Evolutionary conservation across 2,113 vertebrate genomes (phyloP).

Genomic region (Caracal caracal): DNA sequence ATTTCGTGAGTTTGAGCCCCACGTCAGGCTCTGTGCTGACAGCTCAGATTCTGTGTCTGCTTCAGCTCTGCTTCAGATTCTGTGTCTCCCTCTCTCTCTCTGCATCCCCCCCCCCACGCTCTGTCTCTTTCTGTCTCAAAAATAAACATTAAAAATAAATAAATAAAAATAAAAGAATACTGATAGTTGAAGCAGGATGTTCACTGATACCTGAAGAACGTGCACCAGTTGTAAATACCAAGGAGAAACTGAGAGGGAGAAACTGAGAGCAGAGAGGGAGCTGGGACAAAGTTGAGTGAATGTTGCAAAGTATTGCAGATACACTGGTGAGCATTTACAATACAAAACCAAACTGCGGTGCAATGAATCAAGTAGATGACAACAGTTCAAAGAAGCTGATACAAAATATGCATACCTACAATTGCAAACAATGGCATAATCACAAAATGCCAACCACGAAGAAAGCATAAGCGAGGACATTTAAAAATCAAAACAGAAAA

Average conservation of each 20-base stretch:
- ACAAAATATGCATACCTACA: neutral
- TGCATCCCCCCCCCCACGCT: too few relatives aligned
- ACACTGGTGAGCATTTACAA: neutral
- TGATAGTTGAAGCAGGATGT: neutral
- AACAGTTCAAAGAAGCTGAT: neutral
- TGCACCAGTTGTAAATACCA: neutral
- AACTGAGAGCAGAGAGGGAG: neutral
- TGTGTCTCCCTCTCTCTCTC: too few relatives aligned
- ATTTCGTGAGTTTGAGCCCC: too few relatives aligned
- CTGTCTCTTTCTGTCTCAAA: too few relatives aligned
- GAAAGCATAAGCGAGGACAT: neutral
- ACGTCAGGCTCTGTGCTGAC: too few relatives aligned
- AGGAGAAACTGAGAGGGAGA: neutral
- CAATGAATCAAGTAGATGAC: neutral
- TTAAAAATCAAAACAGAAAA: neutral
- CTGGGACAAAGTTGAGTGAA: neutral
- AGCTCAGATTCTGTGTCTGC: too few relatives aligned
- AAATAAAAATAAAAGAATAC: too few relatives aligned
- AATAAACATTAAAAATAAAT: too few relatives aligned
- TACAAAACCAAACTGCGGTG: neutral
- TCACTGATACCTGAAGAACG: neutral
- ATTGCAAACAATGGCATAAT: neutral
- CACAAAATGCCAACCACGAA: neutral
- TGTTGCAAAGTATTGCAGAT: neutral
- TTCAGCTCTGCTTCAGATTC: too few relatives aligned